Base-by-base conservation (phyloP, 2,888 invertebrate species). In the Zootermopsis nevadensis region DNA sequence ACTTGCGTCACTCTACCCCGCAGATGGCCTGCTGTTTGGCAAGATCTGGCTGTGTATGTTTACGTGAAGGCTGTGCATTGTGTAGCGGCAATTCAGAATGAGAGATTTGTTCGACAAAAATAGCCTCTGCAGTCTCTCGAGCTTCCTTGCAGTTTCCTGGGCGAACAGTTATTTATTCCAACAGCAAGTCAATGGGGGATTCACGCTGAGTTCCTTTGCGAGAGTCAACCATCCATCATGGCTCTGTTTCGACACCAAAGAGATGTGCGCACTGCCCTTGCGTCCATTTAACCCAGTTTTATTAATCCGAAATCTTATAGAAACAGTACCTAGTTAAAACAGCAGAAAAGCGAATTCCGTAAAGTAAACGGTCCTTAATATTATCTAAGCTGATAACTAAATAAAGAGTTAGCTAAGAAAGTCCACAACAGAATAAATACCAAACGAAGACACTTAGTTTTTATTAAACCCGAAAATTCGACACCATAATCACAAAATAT, bases 111-210 rank as follows among this genome's bases (percentile, higher is more conserved):
- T 35, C 24, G 38, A 74, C 74, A 24, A 27, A 74, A 74, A 74
- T 74, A 74, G 42, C 69, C 31, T 19, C 33, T 15, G n/a, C 69
- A 38, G 38, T 74, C 74, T 38, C 38, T 74, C 15, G 74, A 74
- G 74, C 74, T 74, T 33, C 24, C 74, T 38, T 24, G 7, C 8
- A 60, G n/a, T 60, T 60, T 12, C 7, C 60, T 2, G 60, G 60
- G 60, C 15, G n/a, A n/a, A 60, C n/a, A 60, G 74, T 69, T 69
- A 69, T 69, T 69, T 69, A 69, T 69, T 69, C 69, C 69, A 33
- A 6, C 30, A 30, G 67, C 69, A 0, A 60, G 60, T 60, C 60
- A 60, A 60, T 60, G 60, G 60, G n/a, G 60, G 27, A 60, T 48
- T 48, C 48, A 48, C 19, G 19, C 48, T 19, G 19, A 48, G 19